These are phyloP conservation scores for Neuroscelio doddi DNA, from an alignment of 2,888 invertebrate genomes.

Conservation along the genomic window DNA sequence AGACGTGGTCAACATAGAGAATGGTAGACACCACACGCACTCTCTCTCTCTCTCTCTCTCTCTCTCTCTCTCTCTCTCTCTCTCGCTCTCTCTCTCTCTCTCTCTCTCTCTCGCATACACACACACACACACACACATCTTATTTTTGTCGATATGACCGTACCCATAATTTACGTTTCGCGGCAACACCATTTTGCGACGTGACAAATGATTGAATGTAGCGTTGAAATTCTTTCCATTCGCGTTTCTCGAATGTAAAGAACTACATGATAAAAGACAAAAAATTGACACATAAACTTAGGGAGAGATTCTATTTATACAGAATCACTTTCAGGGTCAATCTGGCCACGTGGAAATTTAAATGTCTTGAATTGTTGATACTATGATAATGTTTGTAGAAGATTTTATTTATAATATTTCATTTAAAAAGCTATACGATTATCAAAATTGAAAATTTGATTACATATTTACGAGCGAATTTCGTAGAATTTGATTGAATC, in stretches of 20 bases:
- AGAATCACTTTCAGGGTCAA: slow-evolving; percentile 26
- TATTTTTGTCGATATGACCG: slow-evolving; percentile 20
- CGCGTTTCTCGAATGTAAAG: background rate
- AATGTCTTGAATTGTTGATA: too few relatives aligned
- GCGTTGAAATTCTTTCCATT: slow-evolving; percentile 29
- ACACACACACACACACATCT: too few relatives aligned
- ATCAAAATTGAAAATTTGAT: too few relatives aligned
- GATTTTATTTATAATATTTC: too few relatives aligned
- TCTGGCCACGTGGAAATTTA: background rate
- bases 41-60: slow-evolving; percentile 40
- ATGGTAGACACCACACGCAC: too few relatives aligned
- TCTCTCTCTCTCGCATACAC: slow-evolving; percentile 15
- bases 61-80: background rate
- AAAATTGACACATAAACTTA: slow-evolving; percentile 12
- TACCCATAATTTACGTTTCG: slow-evolving; percentile 9
- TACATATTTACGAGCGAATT: background rate
- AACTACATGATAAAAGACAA: too few relatives aligned
- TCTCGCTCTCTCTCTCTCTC: background rate
- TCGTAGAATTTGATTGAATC: background rate
- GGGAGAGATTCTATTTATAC: slow-evolving; percentile 23
- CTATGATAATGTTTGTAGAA: too few relatives aligned
- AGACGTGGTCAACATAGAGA: too few relatives aligned
- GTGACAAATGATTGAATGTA: slow-evolving; percentile 36
- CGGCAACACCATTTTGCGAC: slow-evolving; percentile 25
- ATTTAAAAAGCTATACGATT: too few relatives aligned